phyloP scores from a whole-genome alignment of 2,113 vertebrate species.

The Aptenodytes forsteri region DNA sequence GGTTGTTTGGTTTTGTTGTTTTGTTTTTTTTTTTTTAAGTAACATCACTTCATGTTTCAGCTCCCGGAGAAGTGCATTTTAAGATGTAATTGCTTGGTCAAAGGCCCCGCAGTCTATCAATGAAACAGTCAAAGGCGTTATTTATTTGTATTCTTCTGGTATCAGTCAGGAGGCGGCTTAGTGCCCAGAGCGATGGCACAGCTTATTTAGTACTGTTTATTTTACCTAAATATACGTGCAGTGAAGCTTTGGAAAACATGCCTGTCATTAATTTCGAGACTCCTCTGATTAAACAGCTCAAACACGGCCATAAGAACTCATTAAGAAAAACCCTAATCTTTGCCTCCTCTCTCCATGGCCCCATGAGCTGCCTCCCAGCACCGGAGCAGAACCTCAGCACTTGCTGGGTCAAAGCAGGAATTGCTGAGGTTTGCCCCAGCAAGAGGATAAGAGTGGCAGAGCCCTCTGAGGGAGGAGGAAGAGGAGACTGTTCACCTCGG shows the following conservation, averaged over 20 bases:
- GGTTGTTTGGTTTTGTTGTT: neutral
- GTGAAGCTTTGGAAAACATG: neutral
- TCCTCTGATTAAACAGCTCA: neutral
- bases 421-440: neutral
- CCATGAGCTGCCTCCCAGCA: neutral
- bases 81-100: neutral
- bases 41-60: neutral
- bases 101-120: neutral
- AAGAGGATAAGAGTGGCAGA: neutral
- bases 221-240: slow-evolving; percentile 7
- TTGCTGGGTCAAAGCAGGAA: neutral
- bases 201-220: slow-evolving; percentile 35
- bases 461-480: neutral
- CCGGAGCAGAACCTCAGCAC: neutral
- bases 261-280: neutral
- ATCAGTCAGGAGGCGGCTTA: neutral
- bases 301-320: neutral
- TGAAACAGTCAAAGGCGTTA: neutral
- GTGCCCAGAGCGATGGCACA: neutral
- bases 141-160: slow-evolving; percentile 17
- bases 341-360: neutral
- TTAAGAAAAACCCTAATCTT: neutral
- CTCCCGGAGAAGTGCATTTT: neutral
- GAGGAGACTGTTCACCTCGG: neutral
- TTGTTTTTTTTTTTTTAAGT: neutral